A percentile compares a stretch with the other conserved stretches of the same genome.
phyloP scores from a whole-genome alignment of 2,797 vertebrate species.

The Spinus olivaceus region DNA sequence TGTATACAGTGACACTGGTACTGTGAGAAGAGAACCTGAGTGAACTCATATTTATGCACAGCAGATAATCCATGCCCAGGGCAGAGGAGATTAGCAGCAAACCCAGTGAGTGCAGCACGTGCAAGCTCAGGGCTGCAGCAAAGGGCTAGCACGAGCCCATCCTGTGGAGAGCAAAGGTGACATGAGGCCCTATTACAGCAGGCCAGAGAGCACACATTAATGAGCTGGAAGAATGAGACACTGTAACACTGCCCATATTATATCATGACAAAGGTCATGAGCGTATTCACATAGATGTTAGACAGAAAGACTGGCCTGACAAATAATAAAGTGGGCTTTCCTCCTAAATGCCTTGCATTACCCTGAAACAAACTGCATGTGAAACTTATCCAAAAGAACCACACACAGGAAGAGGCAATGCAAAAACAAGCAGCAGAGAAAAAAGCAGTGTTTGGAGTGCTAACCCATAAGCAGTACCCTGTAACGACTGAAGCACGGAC shows the following conservation, averaged over 20 bases:
- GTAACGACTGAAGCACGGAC: rapidly evolving
- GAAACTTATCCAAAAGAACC: background rate
- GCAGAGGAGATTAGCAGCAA: background rate
- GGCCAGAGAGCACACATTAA: background rate
- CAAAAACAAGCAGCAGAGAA: background rate
- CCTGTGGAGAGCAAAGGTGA: background rate
- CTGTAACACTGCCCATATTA: background rate
- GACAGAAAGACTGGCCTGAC: background rate
- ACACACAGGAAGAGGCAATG: background rate
- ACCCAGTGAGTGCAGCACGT: background rate
- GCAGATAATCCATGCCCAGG: background rate
- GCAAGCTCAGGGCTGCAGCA: background rate
- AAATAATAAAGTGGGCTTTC: background rate
- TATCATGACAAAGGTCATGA: background rate
- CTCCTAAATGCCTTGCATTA: background rate
- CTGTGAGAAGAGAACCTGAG: background rate
- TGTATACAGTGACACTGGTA: background rate
- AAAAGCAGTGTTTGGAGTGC: background rate
- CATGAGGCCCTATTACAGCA: background rate
- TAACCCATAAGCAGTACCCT: background rate
- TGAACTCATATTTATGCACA: background rate
- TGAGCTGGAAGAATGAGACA: background rate
- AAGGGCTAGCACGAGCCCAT: background rate
- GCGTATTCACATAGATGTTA: background rate
- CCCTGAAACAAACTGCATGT: background rate